Evolutionary conservation across 1,140 invertebrate genomes (phyloP).

Genomic region (Matsumurasca onukii): DNA sequence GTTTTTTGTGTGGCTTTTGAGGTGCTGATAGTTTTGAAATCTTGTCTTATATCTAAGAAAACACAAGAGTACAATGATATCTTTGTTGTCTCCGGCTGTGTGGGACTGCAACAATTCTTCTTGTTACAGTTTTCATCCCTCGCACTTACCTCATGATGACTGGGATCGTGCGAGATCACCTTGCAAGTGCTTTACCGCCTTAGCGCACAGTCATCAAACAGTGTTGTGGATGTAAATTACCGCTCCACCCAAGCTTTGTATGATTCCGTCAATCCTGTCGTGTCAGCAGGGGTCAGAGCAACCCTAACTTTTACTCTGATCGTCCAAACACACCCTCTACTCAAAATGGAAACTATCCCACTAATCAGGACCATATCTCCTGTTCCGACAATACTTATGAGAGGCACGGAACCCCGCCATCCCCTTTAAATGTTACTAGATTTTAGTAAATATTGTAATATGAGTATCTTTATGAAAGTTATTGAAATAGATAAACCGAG

Average conservation of each 20-base stretch:
- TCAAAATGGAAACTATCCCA: constrained; percentile 37
- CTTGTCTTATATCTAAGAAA: too few species aligned
- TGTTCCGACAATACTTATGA: constrained; percentile 40
- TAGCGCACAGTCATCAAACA: constrained; percentile 35
- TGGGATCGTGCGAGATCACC: constrained; percentile 46
- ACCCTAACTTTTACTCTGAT: constrained; percentile 42
- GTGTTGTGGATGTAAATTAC: constrained; percentile 43
- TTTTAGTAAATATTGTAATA: constrained; percentile 36
- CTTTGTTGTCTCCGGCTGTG: constrained; percentile 39
- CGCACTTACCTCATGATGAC: constrained; percentile 58
- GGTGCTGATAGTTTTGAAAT: too few species aligned
- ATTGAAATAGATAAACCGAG: too few species aligned
- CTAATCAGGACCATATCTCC: constrained; percentile 19
- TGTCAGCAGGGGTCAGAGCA: constrained; percentile 33
- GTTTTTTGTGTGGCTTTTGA: too few species aligned
- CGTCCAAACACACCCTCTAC: constrained; percentile 38
- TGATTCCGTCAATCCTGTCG: constrained; percentile 42
- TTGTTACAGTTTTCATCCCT: constrained; percentile 58
- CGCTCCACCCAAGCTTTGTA: constrained; percentile 46
- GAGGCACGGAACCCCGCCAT: constrained; percentile 40
- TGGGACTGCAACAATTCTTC: constrained; percentile 52
- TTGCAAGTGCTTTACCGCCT: constrained; percentile 41
- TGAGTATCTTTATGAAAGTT: background rate
- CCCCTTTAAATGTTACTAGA: constrained; percentile 42
- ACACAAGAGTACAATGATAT: constrained; percentile 36